Conservation (phyloP, 2,113 vertebrate genomes). For the Chaetura pelagica region DNA sequence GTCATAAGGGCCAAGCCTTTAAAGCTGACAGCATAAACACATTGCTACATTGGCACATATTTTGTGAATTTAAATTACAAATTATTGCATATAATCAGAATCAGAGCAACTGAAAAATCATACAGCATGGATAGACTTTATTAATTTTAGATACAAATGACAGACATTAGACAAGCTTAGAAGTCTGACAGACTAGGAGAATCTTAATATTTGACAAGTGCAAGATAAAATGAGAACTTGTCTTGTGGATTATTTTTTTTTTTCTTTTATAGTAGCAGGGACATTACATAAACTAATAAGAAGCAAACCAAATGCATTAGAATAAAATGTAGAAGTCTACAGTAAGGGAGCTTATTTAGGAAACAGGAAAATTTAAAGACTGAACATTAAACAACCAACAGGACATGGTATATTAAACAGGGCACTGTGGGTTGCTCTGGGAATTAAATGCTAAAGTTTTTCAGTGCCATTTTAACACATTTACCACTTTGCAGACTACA, state of each 20-base stretch:
- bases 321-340: background rate
- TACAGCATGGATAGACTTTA: slow-evolving; percentile 41
- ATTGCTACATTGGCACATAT: slow-evolving; percentile 14
- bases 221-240: slow-evolving; percentile 48
- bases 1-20: slow-evolving; percentile 11
- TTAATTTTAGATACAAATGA: slow-evolving; percentile 57
- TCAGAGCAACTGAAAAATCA: slow-evolving; percentile 41
- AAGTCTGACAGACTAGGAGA: slow-evolving; percentile 35
- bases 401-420: background rate
- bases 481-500: background rate
- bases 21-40: slow-evolving; percentile 23
- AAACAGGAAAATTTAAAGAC: background rate
- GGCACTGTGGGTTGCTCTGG: background rate
- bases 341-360: background rate
- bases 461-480: background rate
- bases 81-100: slow-evolving; percentile 58
- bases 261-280: background rate
- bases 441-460: background rate
- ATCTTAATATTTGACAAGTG: slow-evolving; percentile 48
- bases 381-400: background rate
- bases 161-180: slow-evolving; percentile 40
- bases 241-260: background rate
- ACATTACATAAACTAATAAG: slow-evolving; percentile 32
- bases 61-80: slow-evolving; percentile 66
- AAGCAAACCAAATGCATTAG: background rate